Evolutionary conservation across 2,888 invertebrate genomes (phyloP).

Genomic region (Zygaena filipendulae): DNA sequence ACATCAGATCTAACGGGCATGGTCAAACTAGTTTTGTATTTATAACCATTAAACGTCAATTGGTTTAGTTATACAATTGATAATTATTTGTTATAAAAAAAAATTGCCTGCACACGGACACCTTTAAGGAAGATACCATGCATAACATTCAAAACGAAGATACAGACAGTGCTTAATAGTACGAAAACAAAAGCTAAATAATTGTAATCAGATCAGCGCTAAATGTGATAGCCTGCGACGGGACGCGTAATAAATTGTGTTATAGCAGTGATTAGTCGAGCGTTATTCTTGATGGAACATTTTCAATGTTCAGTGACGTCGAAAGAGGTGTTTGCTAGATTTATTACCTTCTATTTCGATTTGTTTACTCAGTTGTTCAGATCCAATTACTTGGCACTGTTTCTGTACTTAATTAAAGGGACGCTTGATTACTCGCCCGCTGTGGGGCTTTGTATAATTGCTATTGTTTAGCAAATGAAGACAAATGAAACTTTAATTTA

Average conservation of each 20-base stretch:
- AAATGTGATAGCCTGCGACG: too few species aligned
- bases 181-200: too few species aligned
- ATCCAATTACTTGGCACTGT: constrained; percentile 69
- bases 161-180: too few species aligned
- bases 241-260: constrained; percentile 5
- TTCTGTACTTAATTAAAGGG: constrained; percentile 70
- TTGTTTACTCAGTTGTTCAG: constrained; percentile 69
- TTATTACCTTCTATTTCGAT: constrained; percentile 67
- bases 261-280: constrained; percentile 18
- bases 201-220: too few species aligned
- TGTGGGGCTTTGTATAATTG: constrained; percentile 68
- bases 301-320: constrained; percentile 38
- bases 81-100: too few species aligned
- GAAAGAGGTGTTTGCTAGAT: constrained; percentile 64
- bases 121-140: too few species aligned
- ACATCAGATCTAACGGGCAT: too few species aligned
- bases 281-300: constrained; percentile 33
- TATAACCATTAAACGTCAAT: too few species aligned
- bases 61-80: too few species aligned
- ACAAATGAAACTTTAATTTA: constrained; percentile 70
- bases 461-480: constrained; percentile 70
- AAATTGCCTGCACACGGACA: too few species aligned
- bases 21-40: too few species aligned
- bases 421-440: constrained; percentile 69
- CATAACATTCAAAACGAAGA: too few species aligned